These are phyloP conservation scores for Caenorhabditis brenneri DNA, from an alignment of 1,140 invertebrate genomes.

Conservation along the genomic window DNA sequence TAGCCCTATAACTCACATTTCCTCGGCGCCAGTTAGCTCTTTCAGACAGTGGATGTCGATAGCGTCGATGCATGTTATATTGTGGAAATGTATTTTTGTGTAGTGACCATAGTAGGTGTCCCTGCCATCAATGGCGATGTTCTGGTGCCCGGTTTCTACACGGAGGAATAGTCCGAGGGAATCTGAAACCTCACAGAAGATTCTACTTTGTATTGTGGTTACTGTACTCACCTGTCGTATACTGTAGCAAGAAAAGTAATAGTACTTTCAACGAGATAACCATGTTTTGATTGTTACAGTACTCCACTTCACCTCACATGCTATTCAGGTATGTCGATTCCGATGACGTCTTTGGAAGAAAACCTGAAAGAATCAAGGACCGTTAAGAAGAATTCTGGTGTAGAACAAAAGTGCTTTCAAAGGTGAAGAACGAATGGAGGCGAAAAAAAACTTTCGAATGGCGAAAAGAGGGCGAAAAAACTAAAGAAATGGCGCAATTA, in stretches of 20 bases:
- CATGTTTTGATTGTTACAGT: constrained; percentile 15
- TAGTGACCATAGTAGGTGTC: constrained; percentile 44
- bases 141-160: constrained; percentile 44
- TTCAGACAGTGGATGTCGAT: constrained; percentile 32
- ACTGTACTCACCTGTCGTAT: background rate
- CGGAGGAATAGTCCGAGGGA: background rate
- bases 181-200: background rate
- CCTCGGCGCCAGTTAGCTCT: constrained; percentile 43
- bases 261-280: background rate
- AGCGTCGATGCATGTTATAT: constrained; percentile 27
- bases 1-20: constrained; percentile 13
- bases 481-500: constrained; percentile 38
- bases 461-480: background rate
- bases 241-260: constrained; percentile 21
- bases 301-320: background rate
- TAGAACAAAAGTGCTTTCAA: background rate
- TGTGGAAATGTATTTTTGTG: constrained; percentile 43
- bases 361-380: background rate
- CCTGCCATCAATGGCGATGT: constrained; percentile 43
- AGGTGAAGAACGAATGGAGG: background rate
- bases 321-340: background rate
- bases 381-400: no score
- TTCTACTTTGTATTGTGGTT: no score
- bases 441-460: background rate
- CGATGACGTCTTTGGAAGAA: background rate